Percentiles rank a stretch among this genome's conserved stretches.
These are phyloP conservation scores for Chymomyza fuscimana DNA, from an alignment of 2,888 invertebrate genomes.

Conservation along the genomic window DNA sequence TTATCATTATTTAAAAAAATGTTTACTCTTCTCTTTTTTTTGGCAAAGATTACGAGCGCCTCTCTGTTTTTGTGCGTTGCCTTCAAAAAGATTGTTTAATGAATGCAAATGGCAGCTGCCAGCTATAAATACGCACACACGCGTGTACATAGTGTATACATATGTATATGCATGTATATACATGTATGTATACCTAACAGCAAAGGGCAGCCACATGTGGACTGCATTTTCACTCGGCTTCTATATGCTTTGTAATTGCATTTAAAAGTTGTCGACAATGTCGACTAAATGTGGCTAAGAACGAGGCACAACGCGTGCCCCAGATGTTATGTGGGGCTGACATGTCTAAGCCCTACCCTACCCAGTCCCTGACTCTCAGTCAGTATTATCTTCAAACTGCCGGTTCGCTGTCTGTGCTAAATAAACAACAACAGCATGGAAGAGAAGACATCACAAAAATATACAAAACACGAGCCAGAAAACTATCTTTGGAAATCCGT, in stretches of 20 bases:
- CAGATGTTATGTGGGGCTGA: constrained; percentile 3
- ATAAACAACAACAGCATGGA: background rate
- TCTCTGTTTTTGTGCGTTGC: background rate
- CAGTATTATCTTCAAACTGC: constrained; percentile 15
- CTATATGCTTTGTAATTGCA: constrained; percentile 27
- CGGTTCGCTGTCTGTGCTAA: constrained; percentile 21
- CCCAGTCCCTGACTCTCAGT: background rate
- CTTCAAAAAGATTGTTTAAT: background rate
- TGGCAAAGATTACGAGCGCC: constrained; percentile 33
- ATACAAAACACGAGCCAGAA: background rate
- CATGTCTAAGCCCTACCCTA: background rate
- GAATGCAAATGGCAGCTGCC: background rate
- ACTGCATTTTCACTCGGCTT: background rate
- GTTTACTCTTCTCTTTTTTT: constrained; percentile 14
- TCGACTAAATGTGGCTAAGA: constrained; percentile 8
- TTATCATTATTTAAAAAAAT: background rate
- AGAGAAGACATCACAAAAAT: background rate
- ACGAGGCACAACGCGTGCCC: background rate
- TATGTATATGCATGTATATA: background rate
- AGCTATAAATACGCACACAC: constrained; percentile 2
- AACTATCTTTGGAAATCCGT: constrained; percentile 1
- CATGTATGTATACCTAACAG: background rate
- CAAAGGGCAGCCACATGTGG: background rate
- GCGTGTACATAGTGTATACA: background rate
- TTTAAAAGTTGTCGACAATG: constrained; percentile 8